phyloP scores from a whole-genome alignment of 2,113 vertebrate genomes.

The Thunnus thynnus region DNA sequence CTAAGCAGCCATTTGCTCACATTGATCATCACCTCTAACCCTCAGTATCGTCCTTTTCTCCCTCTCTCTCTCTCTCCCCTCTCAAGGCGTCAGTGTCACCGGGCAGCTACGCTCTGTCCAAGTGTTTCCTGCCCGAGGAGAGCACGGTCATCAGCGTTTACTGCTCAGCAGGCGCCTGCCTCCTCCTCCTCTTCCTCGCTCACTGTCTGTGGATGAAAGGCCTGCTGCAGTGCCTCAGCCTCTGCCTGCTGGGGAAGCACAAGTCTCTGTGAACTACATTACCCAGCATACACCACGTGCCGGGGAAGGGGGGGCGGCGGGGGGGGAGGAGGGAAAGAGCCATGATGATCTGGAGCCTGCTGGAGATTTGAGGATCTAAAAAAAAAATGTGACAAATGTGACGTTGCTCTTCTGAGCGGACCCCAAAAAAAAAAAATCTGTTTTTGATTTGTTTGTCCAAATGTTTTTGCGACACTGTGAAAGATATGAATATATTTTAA shows the following conservation, averaged over 20 bases:
- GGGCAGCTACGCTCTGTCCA: slow-evolving; percentile 85
- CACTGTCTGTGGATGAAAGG: slow-evolving; percentile 84
- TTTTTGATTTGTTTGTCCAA: slow-evolving; percentile 28
- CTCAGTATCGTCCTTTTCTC: not conserved
- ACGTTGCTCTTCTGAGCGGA: slow-evolving; percentile 9
- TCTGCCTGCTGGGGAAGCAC: slow-evolving; percentile 88
- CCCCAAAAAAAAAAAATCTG: slow-evolving; percentile 17
- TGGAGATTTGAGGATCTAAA: slow-evolving; percentile 46
- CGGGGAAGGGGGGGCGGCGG: too few species aligned
- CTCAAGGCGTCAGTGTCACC: slow-evolving; percentile 89
- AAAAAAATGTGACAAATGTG: slow-evolving; percentile 56
- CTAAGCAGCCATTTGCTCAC: too few species aligned
- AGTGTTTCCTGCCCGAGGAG: slow-evolving; percentile 93
- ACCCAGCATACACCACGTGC: slow-evolving; percentile 52
- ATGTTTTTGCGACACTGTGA: slow-evolving; percentile 46
- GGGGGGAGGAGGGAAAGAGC: not conserved
- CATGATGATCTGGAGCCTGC: not conserved
- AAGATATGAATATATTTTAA: slow-evolving; percentile 50
- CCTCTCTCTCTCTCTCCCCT: slow-evolving; percentile 12
- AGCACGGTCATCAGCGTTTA: slow-evolving; percentile 88
- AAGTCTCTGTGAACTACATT: slow-evolving; percentile 84
- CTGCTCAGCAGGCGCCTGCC: slow-evolving; percentile 82
- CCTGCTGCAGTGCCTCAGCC: slow-evolving; percentile 85
- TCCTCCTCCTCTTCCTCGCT: slow-evolving; percentile 82
- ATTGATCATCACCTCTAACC: not conserved